Evolutionary conservation across 2,797 vertebrate species (phyloP).

Genomic region (Sphaeramia orbicularis): DNA sequence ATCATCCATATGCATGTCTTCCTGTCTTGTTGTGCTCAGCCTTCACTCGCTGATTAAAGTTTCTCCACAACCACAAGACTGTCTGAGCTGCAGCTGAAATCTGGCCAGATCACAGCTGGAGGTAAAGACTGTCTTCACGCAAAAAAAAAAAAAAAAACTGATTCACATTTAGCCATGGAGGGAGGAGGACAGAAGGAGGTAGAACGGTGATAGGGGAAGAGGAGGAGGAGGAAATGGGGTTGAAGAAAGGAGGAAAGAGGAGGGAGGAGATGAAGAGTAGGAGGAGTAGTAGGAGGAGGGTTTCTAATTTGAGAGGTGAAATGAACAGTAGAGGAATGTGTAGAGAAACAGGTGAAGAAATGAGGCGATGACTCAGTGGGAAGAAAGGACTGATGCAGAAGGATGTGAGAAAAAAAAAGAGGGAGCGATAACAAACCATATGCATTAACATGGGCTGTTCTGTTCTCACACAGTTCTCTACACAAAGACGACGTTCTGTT

Average conservation of each 20-base stretch:
- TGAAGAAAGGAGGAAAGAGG: constrained; percentile 13
- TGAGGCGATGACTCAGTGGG: background rate
- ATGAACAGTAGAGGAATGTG: constrained; percentile 14
- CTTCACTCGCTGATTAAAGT: constrained; percentile 7
- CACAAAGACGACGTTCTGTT: no score
- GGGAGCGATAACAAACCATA: constrained; percentile 23
- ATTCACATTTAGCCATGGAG: constrained; percentile 16
- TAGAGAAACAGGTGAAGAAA: constrained; percentile 36
- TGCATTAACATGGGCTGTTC: constrained; percentile 8
- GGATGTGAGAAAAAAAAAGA: constrained; percentile 14
- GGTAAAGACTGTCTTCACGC: constrained; percentile 12
- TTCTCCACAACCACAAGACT: background rate
- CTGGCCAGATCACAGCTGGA: constrained; percentile 60
- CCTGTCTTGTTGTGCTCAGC: background rate
- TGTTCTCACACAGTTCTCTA: no score
- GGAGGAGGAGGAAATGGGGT: background rate
- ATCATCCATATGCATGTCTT: background rate
- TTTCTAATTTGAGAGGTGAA: constrained; percentile 48
- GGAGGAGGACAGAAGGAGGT: constrained; percentile 28
- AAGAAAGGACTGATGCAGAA: background rate
- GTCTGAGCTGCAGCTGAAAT: constrained; percentile 37
- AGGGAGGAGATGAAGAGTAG: constrained; percentile 13
- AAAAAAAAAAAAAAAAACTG: constrained; percentile 7
- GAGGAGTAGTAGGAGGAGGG: background rate
- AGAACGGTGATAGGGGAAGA: background rate